Evolutionary conservation across 2,113 vertebrate genomes (phyloP).

Genomic region (Zosterops hypoxanthus): DNA sequence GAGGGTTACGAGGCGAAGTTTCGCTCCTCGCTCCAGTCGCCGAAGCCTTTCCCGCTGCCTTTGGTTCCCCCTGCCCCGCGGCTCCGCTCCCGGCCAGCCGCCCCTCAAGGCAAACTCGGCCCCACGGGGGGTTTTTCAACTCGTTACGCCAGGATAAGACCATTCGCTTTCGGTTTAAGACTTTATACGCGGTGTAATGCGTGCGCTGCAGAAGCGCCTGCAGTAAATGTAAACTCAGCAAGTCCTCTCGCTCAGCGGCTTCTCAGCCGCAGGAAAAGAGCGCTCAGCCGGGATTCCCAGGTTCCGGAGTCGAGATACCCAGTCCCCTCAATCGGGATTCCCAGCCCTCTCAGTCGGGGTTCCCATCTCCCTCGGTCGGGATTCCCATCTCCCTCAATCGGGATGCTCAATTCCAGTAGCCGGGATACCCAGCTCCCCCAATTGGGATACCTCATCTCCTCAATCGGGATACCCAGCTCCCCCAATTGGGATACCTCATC

Average conservation of each 20-base stretch:
- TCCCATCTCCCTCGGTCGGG: too few species aligned
- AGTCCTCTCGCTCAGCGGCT: fast-evolving
- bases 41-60: not conserved
- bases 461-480: too few species aligned
- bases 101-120: not conserved
- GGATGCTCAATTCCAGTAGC: too few species aligned
- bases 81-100: not conserved
- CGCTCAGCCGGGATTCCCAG: fast-evolving
- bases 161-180: not conserved
- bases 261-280: not conserved
- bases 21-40: fast-evolving
- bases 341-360: too few species aligned
- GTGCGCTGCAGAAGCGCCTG: not conserved
- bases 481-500: too few species aligned
- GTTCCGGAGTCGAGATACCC: too few species aligned
- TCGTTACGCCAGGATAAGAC: not conserved
- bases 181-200: not conserved
- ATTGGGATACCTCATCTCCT: too few species aligned
- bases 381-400: too few species aligned
- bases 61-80: not conserved
- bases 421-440: too few species aligned
- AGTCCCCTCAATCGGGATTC: too few species aligned
- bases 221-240: not conserved
- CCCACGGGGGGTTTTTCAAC: not conserved
- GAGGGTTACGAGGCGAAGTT: not conserved